Evolutionary conservation across 1,140 invertebrate genomes (phyloP).

Genomic region (Brachionus rotundiformis): DNA sequence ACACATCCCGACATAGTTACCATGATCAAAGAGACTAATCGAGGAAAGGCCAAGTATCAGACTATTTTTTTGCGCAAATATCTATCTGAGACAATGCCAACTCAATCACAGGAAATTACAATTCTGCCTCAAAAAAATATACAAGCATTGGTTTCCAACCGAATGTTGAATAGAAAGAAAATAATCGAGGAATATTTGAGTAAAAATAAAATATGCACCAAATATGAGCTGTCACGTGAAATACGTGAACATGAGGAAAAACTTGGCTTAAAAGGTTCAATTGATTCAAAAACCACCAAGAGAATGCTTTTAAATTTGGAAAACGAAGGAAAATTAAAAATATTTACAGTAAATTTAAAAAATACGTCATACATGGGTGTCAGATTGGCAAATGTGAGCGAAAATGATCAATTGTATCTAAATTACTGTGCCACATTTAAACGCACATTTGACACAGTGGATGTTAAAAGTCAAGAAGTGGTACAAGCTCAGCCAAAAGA

Average conservation of each 20-base stretch:
- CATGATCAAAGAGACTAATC: slow-evolving; percentile 47
- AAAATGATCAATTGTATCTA: background rate
- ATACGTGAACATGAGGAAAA: slow-evolving; percentile 19
- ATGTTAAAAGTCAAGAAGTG: background rate
- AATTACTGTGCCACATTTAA: slow-evolving; percentile 40
- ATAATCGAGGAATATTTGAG: slow-evolving; percentile 24
- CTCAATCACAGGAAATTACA: background rate
- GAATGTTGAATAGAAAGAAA: slow-evolving; percentile 25
- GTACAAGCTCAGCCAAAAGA: background rate
- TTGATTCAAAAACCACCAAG: slow-evolving; percentile 44
- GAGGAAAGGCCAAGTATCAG: slow-evolving; percentile 50
- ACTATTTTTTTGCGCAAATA: slow-evolving; percentile 29
- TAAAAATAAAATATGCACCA: slow-evolving; percentile 37
- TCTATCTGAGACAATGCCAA: background rate
- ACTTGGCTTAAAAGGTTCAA: slow-evolving; percentile 10
- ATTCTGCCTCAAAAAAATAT: slow-evolving; percentile 6
- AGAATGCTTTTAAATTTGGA: slow-evolving; percentile 21
- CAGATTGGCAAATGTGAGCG: background rate
- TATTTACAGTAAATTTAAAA: slow-evolving; percentile 37
- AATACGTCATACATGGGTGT: slow-evolving; percentile 27
- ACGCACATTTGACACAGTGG: slow-evolving; percentile 29
- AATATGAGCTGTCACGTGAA: background rate
- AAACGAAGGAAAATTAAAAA: slow-evolving; percentile 15
- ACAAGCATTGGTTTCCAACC: slow-evolving; percentile 39
- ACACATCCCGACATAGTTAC: slow-evolving; percentile 40